Evolutionary conservation across 2,888 invertebrate species (phyloP).

Genomic region (Drosophila mayaguana): DNA sequence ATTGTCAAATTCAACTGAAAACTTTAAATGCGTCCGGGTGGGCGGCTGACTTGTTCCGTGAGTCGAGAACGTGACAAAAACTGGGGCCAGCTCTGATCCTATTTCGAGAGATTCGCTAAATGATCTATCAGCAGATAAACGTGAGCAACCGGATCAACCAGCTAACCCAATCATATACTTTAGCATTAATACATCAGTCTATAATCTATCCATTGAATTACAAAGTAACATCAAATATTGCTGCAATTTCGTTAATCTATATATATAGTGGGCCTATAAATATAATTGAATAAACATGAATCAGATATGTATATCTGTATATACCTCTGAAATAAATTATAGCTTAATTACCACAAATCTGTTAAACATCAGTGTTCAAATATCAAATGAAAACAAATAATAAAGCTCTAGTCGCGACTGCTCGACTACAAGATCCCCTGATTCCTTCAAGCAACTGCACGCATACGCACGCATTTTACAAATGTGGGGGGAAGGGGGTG

Average conservation of each 20-base stretch:
- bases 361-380: not conserved
- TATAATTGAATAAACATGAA: not conserved
- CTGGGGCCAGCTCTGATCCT: constrained; percentile 16
- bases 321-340: not conserved
- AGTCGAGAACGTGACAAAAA: constrained; percentile 38
- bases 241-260: not conserved
- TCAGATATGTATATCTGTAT: not conserved
- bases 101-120: constrained; percentile 21
- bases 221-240: not conserved
- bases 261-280: not conserved
- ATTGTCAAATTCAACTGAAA: constrained; percentile 34
- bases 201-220: not conserved
- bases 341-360: constrained; percentile 15
- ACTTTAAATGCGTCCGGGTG: constrained; percentile 21
- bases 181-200: not conserved
- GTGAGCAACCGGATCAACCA: not conserved
- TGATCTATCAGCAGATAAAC: not conserved
- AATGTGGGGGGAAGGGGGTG: too few species aligned
- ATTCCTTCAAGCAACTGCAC: too few species aligned
- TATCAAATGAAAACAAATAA: not conserved
- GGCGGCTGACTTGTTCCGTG: not conserved
- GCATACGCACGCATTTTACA: too few species aligned
- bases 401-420: too few species aligned
- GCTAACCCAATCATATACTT: not conserved
- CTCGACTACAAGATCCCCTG: too few species aligned